Evolutionary conservation across 2,797 vertebrate species (phyloP).

Genomic region (Taenioides sp.): DNA sequence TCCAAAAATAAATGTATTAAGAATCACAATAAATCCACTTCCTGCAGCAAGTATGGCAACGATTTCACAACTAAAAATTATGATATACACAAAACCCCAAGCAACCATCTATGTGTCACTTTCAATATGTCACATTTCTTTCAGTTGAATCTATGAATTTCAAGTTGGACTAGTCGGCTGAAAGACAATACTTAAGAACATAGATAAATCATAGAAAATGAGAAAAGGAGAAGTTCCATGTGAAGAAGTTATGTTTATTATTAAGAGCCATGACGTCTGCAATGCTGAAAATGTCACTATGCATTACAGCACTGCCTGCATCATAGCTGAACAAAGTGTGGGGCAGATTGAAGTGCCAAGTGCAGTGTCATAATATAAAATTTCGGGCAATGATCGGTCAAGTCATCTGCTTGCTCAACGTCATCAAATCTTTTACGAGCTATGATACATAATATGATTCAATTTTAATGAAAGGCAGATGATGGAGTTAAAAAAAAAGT

Average conservation of each 20-base stretch:
- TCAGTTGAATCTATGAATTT: slow-evolving; percentile 30
- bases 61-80: background rate
- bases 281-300: slow-evolving; percentile 46
- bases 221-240: slow-evolving; percentile 15
- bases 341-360: slow-evolving; percentile 47
- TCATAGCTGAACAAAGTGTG: slow-evolving; percentile 24
- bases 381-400: slow-evolving; percentile 52
- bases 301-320: slow-evolving; percentile 28
- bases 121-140: slow-evolving; percentile 52
- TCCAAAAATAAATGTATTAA: no score
- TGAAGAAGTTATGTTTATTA: slow-evolving; percentile 16
- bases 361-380: slow-evolving; percentile 17
- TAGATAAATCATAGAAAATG: slow-evolving; percentile 33
- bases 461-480: slow-evolving; percentile 20
- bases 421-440: slow-evolving; percentile 25
- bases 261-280: slow-evolving; percentile 24
- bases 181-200: slow-evolving; percentile 22
- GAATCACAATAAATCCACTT: no score
- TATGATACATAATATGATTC: slow-evolving; percentile 26
- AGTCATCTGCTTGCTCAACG: slow-evolving; percentile 26
- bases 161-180: slow-evolving; percentile 2
- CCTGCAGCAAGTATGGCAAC: background rate
- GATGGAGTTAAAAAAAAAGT: slow-evolving; percentile 33
- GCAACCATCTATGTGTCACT: background rate
- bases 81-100: background rate